Percentiles rank a stretch among this genome's conserved stretches.
phyloP scores from a whole-genome alignment of 1,140 invertebrate genomes.

The Coenobita brevimanus region DNA sequence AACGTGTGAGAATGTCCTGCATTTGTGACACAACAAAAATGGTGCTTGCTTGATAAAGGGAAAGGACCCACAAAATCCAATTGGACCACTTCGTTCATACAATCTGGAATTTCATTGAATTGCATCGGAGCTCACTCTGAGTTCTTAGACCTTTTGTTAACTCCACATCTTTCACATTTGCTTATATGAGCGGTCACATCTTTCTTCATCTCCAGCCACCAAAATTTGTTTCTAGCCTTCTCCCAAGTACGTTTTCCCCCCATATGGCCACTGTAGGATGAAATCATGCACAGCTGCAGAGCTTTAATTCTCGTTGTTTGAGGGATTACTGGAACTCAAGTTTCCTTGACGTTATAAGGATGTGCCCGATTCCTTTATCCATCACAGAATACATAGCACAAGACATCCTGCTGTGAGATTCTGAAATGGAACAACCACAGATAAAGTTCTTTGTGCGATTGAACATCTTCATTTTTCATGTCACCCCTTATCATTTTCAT shows the following conservation, averaged over 20 bases:
- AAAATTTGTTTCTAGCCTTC: background rate
- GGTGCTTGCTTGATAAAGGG: background rate
- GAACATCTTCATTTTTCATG: background rate
- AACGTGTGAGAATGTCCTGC: background rate
- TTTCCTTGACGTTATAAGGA: background rate
- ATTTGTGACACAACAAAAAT: background rate
- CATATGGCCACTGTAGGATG: background rate
- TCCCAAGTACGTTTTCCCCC: background rate
- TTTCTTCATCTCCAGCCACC: slow-evolving; percentile 5
- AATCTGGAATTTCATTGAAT: background rate
- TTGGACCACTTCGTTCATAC: background rate
- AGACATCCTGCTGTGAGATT: background rate
- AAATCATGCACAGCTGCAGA: background rate
- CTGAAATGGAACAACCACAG: background rate
- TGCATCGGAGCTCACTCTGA: background rate
- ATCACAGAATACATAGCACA: background rate
- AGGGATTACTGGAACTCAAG: background rate
- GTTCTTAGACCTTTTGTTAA: background rate
- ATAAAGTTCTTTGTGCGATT: background rate
- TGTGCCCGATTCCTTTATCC: background rate
- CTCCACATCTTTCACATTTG: background rate
- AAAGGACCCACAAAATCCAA: background rate
- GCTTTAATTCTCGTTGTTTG: background rate
- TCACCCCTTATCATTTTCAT: background rate
- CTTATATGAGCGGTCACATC: slow-evolving; percentile 6